phyloP scores from a whole-genome alignment of 2,888 invertebrate genomes.

The Trissolcus brochymenae region DNA sequence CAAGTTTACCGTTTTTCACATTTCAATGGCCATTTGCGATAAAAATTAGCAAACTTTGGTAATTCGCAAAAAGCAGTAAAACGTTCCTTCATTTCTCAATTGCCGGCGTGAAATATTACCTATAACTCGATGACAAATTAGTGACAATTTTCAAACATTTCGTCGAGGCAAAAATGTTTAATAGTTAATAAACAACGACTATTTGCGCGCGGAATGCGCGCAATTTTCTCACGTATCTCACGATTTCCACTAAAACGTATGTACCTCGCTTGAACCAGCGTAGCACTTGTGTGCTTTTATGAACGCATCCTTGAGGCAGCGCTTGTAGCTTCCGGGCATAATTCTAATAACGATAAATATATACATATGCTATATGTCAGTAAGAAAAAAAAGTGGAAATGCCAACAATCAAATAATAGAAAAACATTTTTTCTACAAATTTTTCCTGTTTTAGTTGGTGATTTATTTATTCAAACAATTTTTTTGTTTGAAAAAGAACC shows the following conservation, averaged over 20 bases:
- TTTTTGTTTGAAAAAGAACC: too few relatives aligned
- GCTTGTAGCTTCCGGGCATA: slow-evolving; percentile 58
- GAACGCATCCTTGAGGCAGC: slow-evolving; percentile 56
- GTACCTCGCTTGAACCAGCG: slow-evolving; percentile 29
- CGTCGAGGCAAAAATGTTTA: slow-evolving; percentile 13
- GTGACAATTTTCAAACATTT: slow-evolving; percentile 1
- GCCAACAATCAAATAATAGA: background rate
- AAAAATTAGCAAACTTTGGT: too few relatives aligned
- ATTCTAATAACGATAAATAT: slow-evolving; percentile 64
- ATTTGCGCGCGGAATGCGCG: slow-evolving; percentile 37
- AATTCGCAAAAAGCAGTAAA: too few relatives aligned
- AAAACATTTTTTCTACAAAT: too few relatives aligned
- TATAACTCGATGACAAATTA: background rate
- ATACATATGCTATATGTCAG: slow-evolving; percentile 54
- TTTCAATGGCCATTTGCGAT: too few relatives aligned
- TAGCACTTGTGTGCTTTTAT: slow-evolving; percentile 37
- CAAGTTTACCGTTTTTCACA: too few relatives aligned
- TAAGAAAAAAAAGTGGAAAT: background rate
- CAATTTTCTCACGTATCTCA: slow-evolving; percentile 51
- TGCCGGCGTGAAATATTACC: background rate
- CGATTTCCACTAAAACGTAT: slow-evolving; percentile 39
- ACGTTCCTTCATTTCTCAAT: background rate
- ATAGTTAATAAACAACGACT: slow-evolving; percentile 38
- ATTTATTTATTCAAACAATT: too few relatives aligned
- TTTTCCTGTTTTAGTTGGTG: too few relatives aligned